A percentile compares a stretch with the other conserved stretches of the same genome.
Evolutionary conservation across 2,113 vertebrate species (phyloP).

Genomic region (Cynocephalus volans): DNA sequence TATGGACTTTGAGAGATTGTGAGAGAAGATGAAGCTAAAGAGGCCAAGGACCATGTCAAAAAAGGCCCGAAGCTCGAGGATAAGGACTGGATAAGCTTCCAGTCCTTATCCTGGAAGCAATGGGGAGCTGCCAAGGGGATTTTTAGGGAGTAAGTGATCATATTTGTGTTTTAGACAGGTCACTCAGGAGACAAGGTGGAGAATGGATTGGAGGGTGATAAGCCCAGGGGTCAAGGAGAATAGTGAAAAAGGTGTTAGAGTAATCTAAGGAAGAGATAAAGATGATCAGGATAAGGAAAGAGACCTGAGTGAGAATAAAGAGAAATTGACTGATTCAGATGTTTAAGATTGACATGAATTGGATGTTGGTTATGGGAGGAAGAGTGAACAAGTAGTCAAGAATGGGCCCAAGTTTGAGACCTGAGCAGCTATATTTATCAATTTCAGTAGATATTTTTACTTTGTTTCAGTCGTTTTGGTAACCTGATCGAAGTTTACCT

Average conservation of each 20-base stretch:
- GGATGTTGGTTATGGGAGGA: background rate
- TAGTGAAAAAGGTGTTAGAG: background rate
- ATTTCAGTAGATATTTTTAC: slow-evolving; percentile 15
- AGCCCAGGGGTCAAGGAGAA: background rate
- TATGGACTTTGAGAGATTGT: background rate
- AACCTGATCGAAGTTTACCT: slow-evolving; percentile 96
- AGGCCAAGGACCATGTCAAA: background rate
- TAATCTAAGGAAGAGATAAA: background rate
- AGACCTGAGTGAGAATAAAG: background rate
- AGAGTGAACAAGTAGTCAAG: background rate
- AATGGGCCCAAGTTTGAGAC: background rate
- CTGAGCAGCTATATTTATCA: background rate
- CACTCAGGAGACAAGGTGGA: background rate
- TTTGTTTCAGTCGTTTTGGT: slow-evolving; percentile 93
- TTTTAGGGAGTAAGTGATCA: background rate
- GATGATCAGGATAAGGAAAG: background rate
- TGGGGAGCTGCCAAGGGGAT: background rate
- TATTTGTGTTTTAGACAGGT: slow-evolving; percentile 27
- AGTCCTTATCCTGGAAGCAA: background rate
- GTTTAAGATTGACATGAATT: background rate
- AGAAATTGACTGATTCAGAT: background rate
- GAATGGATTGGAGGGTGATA: background rate
- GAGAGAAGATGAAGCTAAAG: background rate
- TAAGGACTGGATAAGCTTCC: too few relatives aligned
- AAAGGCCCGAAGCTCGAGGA: background rate